phyloP scores from a whole-genome alignment of 2,797 vertebrate genomes.

The Adrianichthys oophorus region DNA sequence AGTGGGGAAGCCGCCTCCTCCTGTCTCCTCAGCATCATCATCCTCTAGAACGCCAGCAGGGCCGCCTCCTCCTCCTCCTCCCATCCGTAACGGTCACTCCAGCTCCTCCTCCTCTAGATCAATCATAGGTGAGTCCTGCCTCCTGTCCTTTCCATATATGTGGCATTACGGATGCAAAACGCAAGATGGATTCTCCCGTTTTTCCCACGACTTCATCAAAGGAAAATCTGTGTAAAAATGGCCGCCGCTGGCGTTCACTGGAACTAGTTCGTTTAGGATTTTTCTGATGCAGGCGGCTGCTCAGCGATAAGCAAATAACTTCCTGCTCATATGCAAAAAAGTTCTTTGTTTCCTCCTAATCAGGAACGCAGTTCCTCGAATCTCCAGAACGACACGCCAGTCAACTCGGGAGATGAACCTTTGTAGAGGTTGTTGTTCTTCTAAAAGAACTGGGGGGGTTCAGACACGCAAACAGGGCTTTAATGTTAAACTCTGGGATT shows the following conservation, averaged over 20 bases:
- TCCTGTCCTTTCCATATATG: too few relatives aligned
- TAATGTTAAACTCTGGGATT: too few relatives aligned
- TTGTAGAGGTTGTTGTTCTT: too few relatives aligned
- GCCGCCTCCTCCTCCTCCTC: slow-evolving; percentile 87
- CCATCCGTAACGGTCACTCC: slow-evolving; percentile 90
- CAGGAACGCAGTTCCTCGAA: slow-evolving; percentile 10
- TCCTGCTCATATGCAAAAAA: slow-evolving; percentile 52
- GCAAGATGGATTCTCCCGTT: too few relatives aligned
- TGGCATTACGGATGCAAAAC: too few relatives aligned
- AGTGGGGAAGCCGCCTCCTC: slow-evolving; percentile 79
- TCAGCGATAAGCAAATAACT: slow-evolving; percentile 32
- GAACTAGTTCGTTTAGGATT: slow-evolving; percentile 4
- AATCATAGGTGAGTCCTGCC: slow-evolving; percentile 82
- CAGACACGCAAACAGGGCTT: too few relatives aligned
- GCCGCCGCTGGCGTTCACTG: not conserved
- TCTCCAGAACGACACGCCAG: too few relatives aligned
- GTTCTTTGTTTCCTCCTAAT: slow-evolving; percentile 40
- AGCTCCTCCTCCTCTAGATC: slow-evolving; percentile 75
- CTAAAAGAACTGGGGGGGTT: too few relatives aligned
- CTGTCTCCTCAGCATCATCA: slow-evolving; percentile 65
- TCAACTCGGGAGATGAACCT: too few relatives aligned
- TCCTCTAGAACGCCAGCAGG: slow-evolving; percentile 84
- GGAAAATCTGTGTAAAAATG: not conserved
- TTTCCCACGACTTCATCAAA: not conserved
- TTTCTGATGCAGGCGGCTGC: not conserved